Evolutionary conservation across 2,113 vertebrate genomes (phyloP), one percentile per base, ranked within the genome.

Genomic region (Myodes glareolus): DNA sequence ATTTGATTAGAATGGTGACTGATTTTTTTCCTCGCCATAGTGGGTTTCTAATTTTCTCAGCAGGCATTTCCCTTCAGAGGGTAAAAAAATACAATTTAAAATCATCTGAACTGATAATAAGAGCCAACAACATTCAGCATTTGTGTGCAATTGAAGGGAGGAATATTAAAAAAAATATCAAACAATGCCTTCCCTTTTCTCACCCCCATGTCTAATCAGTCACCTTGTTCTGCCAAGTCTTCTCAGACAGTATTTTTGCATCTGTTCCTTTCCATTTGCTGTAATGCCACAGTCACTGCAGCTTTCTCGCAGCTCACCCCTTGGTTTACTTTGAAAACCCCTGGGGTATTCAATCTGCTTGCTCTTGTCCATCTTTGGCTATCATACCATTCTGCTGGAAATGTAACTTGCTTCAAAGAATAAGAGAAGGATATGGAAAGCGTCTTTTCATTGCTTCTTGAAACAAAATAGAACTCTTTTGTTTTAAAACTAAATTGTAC

Each of bases 221-320:
- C 42, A 80, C 33, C 16, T 21, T 65, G 85, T 70, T 94, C 78
- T 95, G 77, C 58, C 78, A 97, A 87, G 16, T 68, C 27, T 68
- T 94, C 42, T 89, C 11, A 17, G 42, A 81, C 65, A 93, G 14
- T 84, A 81, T 86, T 75, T 45, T 90, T 75, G 31, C 73, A 91
- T 93, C 90, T 94, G 65, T 92, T 94, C 14, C 50, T 94, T 96
- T 97, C 78, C 80, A 87, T 95, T 96, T 93, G 42, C 31, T 90
- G 14, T 25, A 82, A 52, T 94, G 50, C 45, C 86, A 94, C 77
- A 33, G 63, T 91, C 42, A 90, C 31, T 50, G 27, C 8, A 87
- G 33, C 31, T 27, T 87, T 47, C 81, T 82, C 33, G 84, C 65
- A 92, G 25, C 3, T 93, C n/a, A 86, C 25, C 31, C 31, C 29